phyloP scores from a whole-genome alignment of 2,888 invertebrate genomes.

The Cyclophora punctaria region DNA sequence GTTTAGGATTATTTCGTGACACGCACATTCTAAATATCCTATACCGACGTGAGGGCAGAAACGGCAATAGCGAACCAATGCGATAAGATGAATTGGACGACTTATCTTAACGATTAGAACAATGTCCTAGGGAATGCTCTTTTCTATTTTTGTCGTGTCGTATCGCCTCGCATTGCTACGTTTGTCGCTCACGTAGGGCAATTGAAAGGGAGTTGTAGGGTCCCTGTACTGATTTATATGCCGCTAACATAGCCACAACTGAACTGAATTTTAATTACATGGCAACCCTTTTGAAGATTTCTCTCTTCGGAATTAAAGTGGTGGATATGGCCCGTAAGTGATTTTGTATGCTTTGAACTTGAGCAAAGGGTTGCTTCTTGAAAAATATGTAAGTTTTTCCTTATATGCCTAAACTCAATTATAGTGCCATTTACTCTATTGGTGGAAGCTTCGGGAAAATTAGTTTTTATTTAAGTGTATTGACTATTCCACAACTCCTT shows the following conservation, averaged over 20 bases:
- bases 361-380: not conserved
- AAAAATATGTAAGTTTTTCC: no score
- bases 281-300: constrained; percentile 36
- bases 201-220: constrained; percentile 1
- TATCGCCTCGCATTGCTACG: not conserved
- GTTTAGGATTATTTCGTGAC: constrained; percentile 21
- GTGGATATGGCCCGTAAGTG: constrained; percentile 16
- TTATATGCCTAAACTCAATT: no score
- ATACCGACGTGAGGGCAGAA: no score
- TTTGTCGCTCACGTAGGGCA: not conserved
- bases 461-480: no score
- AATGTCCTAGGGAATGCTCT: not conserved
- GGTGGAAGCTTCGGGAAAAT: no score
- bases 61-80: not conserved
- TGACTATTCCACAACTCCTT: no score
- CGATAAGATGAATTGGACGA: not conserved
- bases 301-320: constrained; percentile 10
- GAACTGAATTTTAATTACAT: constrained; percentile 53
- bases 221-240: constrained; percentile 45
- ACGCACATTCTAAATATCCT: constrained; percentile 22
- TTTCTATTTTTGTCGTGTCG: not conserved
- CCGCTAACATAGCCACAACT: constrained; percentile 41
- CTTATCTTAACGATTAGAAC: not conserved
- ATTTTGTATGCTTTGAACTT: not conserved
- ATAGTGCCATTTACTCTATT: no score